A percentile compares a stretch with the other conserved stretches of the same genome.
Evolutionary conservation across 2,888 invertebrate genomes (phyloP).

Genomic region (Diarsia brunnea): DNA sequence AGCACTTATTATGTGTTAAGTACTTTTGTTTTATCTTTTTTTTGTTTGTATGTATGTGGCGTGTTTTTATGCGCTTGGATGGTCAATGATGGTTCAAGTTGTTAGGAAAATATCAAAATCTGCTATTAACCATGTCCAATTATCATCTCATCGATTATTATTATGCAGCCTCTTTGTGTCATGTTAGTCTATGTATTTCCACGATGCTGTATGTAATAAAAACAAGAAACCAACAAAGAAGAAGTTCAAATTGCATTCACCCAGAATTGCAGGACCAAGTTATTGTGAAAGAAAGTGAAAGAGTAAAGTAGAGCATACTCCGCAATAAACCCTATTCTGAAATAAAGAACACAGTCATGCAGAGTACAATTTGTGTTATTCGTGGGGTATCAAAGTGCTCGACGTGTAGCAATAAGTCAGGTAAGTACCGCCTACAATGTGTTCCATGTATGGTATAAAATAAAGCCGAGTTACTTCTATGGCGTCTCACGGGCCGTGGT

Average conservation of each 20-base stretch:
- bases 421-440: constrained; percentile 74
- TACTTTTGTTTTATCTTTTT: not conserved
- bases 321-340: constrained; percentile 32
- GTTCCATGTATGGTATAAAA: constrained; percentile 72
- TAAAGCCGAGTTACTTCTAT: constrained; percentile 61
- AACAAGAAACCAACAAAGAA: not conserved
- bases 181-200: not conserved
- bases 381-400: constrained; percentile 49
- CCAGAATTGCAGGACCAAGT: not conserved
- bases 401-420: constrained; percentile 73
- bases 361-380: constrained; percentile 58
- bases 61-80: not conserved
- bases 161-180: not conserved
- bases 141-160: not conserved
- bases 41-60: not conserved
- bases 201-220: not conserved
- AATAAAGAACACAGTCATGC: constrained; percentile 52
- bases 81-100: not conserved
- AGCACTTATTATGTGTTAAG: constrained; percentile 41
- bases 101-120: not conserved
- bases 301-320: constrained; percentile 32
- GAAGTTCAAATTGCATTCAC: not conserved
- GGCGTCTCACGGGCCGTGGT: constrained; percentile 38
- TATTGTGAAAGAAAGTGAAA: constrained; percentile 29
- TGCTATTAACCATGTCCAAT: not conserved